Conservation (phyloP, 2,113 vertebrate species). For the Oryctolagus cuniculus region DNA sequence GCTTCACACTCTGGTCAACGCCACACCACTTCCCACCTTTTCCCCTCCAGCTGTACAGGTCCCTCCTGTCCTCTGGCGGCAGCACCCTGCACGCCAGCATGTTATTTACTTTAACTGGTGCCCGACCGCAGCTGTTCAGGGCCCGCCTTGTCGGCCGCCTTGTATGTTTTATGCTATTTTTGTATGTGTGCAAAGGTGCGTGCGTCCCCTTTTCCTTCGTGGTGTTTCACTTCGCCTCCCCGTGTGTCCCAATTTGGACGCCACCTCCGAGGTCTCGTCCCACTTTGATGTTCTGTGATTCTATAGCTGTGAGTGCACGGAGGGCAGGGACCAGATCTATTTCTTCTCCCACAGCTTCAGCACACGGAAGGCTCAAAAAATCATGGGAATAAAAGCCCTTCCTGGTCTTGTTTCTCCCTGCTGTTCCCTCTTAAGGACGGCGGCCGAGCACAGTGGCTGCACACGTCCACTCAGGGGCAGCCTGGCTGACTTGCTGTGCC, state of each 20-base stretch:
- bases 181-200: neutral
- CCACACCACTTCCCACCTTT: neutral
- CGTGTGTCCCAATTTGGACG: neutral
- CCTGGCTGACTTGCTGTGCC: neutral
- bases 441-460: too few species aligned
- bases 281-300: slow-evolving; percentile 1
- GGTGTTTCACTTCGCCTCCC: neutral
- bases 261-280: neutral
- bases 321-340: neutral
- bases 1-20: neutral
- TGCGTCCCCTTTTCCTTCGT: neutral
- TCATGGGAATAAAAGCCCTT: neutral
- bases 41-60: neutral
- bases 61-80: neutral
- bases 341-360: neutral
- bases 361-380: neutral
- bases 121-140: neutral
- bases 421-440: neutral
- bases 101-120: neutral
- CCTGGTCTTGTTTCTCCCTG: neutral
- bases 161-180: slow-evolving; percentile 16
- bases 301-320: neutral
- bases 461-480: neutral
- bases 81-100: neutral
- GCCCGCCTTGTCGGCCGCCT: neutral